phyloP scores from a whole-genome alignment of 1,140 invertebrate genomes.

The Lasaia peninsularis region DNA sequence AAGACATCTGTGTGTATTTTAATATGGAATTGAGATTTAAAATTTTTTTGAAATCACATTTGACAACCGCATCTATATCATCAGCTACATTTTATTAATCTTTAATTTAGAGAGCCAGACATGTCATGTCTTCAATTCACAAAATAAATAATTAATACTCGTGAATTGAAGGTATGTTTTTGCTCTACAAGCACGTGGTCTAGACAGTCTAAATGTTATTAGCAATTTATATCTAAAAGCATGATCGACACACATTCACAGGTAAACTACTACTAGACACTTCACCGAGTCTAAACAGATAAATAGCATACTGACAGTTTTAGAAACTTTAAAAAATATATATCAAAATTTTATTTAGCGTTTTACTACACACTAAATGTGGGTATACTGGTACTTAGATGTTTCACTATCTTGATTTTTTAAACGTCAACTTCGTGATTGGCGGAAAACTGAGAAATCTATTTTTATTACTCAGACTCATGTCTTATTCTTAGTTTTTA shows the following conservation, averaged over 20 bases:
- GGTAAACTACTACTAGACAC: slow-evolving; percentile 4
- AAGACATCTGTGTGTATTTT: too few relatives aligned
- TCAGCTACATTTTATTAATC: neutral
- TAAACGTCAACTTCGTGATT: too few relatives aligned
- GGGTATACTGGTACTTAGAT: too few relatives aligned
- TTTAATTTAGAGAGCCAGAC: slow-evolving; percentile 62
- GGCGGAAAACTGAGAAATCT: too few relatives aligned
- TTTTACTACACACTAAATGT: too few relatives aligned
- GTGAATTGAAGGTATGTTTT: slow-evolving; percentile 73
- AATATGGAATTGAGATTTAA: too few relatives aligned
- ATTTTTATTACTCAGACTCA: too few relatives aligned
- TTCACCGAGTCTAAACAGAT: neutral
- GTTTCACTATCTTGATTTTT: too few relatives aligned
- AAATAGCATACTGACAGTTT: neutral
- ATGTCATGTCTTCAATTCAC: slow-evolving; percentile 72
- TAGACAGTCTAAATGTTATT: slow-evolving; percentile 42
- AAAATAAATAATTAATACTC: slow-evolving; percentile 29
- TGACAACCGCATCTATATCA: too few relatives aligned
- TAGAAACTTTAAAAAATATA: neutral
- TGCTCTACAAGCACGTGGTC: slow-evolving; percentile 69
- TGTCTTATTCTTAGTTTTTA: too few relatives aligned
- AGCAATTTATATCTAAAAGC: slow-evolving; percentile 14
- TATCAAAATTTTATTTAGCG: neutral
- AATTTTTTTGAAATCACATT: too few relatives aligned
- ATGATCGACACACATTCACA: slow-evolving; percentile 10